Evolutionary conservation across 2,888 invertebrate species (phyloP).

Genomic region (Agrilus biguttatus): DNA sequence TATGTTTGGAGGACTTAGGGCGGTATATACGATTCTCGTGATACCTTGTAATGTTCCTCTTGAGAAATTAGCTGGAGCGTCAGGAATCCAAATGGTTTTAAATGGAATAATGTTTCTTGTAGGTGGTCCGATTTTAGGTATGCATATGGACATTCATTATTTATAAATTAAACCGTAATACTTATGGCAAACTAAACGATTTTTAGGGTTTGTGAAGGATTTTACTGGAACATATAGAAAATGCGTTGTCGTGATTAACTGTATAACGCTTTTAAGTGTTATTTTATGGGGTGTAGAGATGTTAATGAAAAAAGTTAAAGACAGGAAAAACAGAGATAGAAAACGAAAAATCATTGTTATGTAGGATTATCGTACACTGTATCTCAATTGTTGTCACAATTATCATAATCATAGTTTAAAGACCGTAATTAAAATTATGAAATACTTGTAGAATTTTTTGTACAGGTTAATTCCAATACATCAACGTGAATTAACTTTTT

Average conservation of each 20-base stretch:
- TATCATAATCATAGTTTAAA: no score
- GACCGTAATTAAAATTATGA: no score
- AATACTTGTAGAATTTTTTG: no score
- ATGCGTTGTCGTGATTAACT: conserved; percentile 45
- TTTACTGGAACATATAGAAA: conserved; percentile 41
- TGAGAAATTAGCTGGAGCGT: conserved; percentile 49
- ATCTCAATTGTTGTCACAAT: no score
- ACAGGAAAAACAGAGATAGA: no score
- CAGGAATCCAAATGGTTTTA: conserved; percentile 53
- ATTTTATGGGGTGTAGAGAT: conserved; percentile 41
- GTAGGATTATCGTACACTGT: no score
- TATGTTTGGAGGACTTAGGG: conserved; percentile 48
- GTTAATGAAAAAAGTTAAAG: no score
- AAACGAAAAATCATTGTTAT: no score
- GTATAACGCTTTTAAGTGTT: conserved; percentile 43
- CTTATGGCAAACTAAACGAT: not conserved
- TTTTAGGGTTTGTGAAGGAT: conserved; percentile 45
- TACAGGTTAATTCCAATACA: no score
- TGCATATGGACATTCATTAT: conserved; percentile 7
- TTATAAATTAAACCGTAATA: not conserved
- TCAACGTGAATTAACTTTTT: no score
- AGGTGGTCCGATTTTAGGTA: conserved; percentile 49
- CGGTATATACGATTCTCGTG: conserved; percentile 52
- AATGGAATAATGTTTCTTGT: conserved; percentile 47
- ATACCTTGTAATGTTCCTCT: conserved; percentile 54